Base-by-base conservation (phyloP, 2,888 invertebrate species). In the Tanypteryx hageni region DNA sequence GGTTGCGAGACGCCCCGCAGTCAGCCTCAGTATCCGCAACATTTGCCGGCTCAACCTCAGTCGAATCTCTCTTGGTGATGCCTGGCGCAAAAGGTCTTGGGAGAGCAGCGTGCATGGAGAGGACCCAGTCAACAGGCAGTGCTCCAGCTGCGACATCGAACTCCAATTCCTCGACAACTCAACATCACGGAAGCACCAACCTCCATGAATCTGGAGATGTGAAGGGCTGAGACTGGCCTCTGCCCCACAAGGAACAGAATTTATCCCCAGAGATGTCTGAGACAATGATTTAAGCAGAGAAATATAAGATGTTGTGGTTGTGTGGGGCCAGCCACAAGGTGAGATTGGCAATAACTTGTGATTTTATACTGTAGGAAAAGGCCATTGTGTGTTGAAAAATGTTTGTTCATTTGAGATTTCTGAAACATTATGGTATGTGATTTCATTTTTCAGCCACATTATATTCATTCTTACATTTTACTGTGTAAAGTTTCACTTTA, bases 91-190 rank as follows among this genome's bases (percentile, higher is more conserved):
- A 59, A 89, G 89, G 89, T 89, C 89, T 64, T 89, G 89, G 89
- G 89, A 89, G 64, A 64, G 89, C 89, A 89, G 89, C 89, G 61
- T 89, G 89, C 89, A 89, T 89, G 89, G 89, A 89, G 89, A 89
- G 89, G 89, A 89, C 89, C 18, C 89, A 89, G 89, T 89, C 89
- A 64, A 89, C 89, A 16, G 89, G 89, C 68, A 89, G 89, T 89
- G 89, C 89, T 89, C 89, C 89, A 89, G 89, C 64, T 64, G 89
- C 89, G 89, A 89, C 89, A 59, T 89, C 89, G 89, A 89, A 89
- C 89, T 89, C 89, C 44, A 89, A 89, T 89, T 61, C 89, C 64
- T 89, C 64, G 89, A 89, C 68, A 89, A 89, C 64, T 10, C n/a
- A 61, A 27, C 89, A 89, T 44, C 89, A 89, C 61, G 89, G 64